Evolutionary conservation across 2,888 invertebrate genomes (phyloP), one percentile per base, ranked within the genome.

Genomic region (Oxyscelio sp.): DNA sequence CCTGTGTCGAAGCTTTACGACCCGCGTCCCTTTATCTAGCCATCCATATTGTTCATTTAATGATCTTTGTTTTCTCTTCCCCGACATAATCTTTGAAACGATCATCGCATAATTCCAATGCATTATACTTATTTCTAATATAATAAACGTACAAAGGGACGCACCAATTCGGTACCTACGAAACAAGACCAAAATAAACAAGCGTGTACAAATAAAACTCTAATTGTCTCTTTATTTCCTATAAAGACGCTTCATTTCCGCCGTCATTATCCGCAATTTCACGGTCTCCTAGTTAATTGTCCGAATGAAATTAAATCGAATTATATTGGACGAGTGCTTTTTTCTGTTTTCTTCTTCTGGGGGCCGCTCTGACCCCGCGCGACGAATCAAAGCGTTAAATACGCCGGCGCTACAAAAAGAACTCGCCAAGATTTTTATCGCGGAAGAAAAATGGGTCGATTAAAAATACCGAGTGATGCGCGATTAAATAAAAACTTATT

Each of bases 381-480:
- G 61, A 38, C 52, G 31, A 63, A 63, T 74, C 54, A 52, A 63
- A 63, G 54, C 74, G 43, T 54, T 31, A 74, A 63, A 63, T 54
- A 54, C 63, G 52, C n/a, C 11, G 59, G 15, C 31, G 22, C 17
- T 21, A 15, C 34, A 73, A 71, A 71, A 71, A 48, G 58, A 17
- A 4, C 19, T 15, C 17, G 52, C 61, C 21, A 74, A 54, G 74
- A 74, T 63, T 65, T 73, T 65, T 75, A 65, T 65, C 59, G 48
- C 40, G 56, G 34, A 56, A 75, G 73, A 74, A 63, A 75, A 65
- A 63, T 65, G 34, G 65, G 65, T 75, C 65, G 45, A 65, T 65
- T 75, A 75, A 65, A 74, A 74, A 63, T 63, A 74, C 52, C 52
- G 21, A 27, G 40, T 43, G 52, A 27, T 63, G 61, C 21, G 40